Base-by-base conservation (phyloP, 2,888 invertebrate genomes). In the Orthosia cruda region DNA sequence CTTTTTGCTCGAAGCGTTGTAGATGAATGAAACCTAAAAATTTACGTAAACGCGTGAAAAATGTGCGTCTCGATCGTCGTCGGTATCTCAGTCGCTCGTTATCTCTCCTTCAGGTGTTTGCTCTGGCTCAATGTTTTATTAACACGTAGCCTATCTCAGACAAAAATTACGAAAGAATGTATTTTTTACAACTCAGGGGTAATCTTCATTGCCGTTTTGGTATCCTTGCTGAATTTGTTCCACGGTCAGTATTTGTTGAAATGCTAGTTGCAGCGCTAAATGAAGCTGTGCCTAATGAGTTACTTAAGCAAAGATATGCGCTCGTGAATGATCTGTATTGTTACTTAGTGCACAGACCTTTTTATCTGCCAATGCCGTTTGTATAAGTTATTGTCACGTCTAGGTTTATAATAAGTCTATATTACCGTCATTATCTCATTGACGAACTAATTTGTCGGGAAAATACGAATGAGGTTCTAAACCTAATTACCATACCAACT, bases 51-150 rank as follows among this genome's bases (percentile, higher is more conserved):
- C 72, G 71, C 57, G 66, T 73, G 72, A 78, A 77, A 84, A 87
- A 79, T 87, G 68, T 71, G 73, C 67, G 77, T 64, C 73, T 71
- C 71, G 69, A 73, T 76, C 68, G 65, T 67, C 71, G 77, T 54
- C 80, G 71, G 88, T 90, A 90, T 90, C 89, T 88, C 83, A 82
- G 87, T 86, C 9, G 77, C 83, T 80, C 83, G 89, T 91, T 94
- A 94, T 94, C 94, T 93, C 77, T 69, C 88, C 88, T 90, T 89
- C 89, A 82, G 63, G 77, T 94, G 93, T 95, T 94, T 94, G 89
- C 91, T 77, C 83, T 89, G 89, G 89, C 93, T 91, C 88, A 88
- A 84, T 91, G 89, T 91, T 93, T 92, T 93, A 92, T 90, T 91
- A 92, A 91, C 91, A 89, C 88, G 84, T 77, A 85, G 89, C 87